A percentile compares a stretch with the other conserved stretches of the same genome.
phyloP scores from a whole-genome alignment of 2,888 invertebrate species.

The Nymphalis urticae region DNA sequence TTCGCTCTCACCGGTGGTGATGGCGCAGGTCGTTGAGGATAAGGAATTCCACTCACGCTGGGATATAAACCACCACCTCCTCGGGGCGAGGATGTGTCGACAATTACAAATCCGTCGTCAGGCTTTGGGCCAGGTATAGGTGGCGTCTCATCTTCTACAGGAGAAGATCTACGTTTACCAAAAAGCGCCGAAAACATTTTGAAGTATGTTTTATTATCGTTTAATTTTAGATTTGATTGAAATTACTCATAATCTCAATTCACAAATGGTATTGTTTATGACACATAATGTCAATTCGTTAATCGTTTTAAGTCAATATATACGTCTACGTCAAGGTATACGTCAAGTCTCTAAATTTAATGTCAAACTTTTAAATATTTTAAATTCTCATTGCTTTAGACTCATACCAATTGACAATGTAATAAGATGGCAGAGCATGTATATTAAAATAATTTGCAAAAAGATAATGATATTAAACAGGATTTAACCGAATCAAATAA shows the following conservation, averaged over 20 bases:
- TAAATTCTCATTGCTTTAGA: too few species aligned
- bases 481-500: too few species aligned
- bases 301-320: not conserved
- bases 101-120: slow-evolving; percentile 70
- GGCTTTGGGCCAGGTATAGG: slow-evolving; percentile 70
- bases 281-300: slow-evolving; percentile 9
- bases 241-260: not conserved
- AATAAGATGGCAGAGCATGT: too few species aligned
- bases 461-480: too few species aligned
- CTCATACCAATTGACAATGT: too few species aligned
- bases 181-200: slow-evolving; percentile 76
- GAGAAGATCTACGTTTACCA: slow-evolving; percentile 73
- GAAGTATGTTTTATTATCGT: not conserved
- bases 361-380: too few species aligned
- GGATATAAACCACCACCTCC: slow-evolving; percentile 63
- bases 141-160: slow-evolving; percentile 70
- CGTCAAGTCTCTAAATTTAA: too few species aligned
- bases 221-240: not conserved
- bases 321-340: too few species aligned
- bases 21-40: slow-evolving; percentile 63
- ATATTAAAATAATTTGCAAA: too few species aligned
- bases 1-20: slow-evolving; percentile 50
- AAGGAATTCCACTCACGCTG: slow-evolving; percentile 53
- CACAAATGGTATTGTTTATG: not conserved
- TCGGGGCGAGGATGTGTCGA: slow-evolving; percentile 57